Conservation (phyloP, 2,797 vertebrate species). For the Nasua narica region DNA sequence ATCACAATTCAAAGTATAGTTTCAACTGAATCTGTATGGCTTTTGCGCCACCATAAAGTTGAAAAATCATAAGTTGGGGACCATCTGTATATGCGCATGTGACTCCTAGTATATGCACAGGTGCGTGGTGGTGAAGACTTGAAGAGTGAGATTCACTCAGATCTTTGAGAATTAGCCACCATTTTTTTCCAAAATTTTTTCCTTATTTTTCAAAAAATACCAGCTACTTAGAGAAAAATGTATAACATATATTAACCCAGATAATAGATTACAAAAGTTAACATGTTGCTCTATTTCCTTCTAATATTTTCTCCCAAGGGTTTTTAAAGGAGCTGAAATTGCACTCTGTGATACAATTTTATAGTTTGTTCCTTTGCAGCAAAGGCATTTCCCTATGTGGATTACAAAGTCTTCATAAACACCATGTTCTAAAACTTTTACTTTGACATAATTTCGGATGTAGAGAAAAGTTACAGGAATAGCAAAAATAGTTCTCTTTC, state of each 20-base stretch:
- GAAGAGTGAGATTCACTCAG: background rate
- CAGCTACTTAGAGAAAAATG: background rate
- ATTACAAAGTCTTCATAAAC: background rate
- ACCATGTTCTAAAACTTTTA: background rate
- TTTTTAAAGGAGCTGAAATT: background rate
- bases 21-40: background rate
- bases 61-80: background rate
- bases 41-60: background rate
- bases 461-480: background rate
- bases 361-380: background rate
- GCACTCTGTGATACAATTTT: background rate
- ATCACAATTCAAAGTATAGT: background rate
- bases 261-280: background rate
- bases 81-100: accelerated
- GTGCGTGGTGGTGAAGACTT: background rate
- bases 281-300: background rate
- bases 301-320: background rate
- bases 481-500: background rate
- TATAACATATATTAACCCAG: background rate
- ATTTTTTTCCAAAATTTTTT: background rate
- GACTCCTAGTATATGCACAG: background rate
- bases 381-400: background rate
- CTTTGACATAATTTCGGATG: background rate
- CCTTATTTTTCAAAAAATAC: background rate
- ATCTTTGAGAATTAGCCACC: background rate